Percentiles rank a stretch among this genome's conserved stretches.
These are phyloP conservation scores for Oryzias celebensis DNA, from an alignment of 2,113 vertebrate species.

Conservation along the genomic window DNA sequence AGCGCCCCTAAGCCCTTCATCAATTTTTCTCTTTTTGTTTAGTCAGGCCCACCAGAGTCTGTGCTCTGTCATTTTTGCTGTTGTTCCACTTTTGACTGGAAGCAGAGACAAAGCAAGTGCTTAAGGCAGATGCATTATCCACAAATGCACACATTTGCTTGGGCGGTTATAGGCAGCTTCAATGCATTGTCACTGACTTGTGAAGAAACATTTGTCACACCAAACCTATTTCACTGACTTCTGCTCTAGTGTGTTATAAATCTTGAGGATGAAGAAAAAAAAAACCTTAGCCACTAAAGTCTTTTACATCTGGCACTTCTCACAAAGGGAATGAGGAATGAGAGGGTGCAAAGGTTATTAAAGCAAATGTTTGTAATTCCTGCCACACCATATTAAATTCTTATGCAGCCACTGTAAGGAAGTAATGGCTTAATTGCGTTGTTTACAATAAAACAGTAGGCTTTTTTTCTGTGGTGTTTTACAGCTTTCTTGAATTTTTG, in stretches of 20 bases:
- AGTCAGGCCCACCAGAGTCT: constrained; percentile 59
- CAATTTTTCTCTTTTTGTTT: constrained; percentile 72
- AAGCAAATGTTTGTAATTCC: constrained; percentile 60
- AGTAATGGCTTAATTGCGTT: constrained; percentile 54
- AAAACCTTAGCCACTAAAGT: constrained; percentile 46
- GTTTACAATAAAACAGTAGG: constrained; percentile 46
- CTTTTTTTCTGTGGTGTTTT: constrained; percentile 47
- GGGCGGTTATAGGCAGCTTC: constrained; percentile 18
- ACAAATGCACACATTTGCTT: constrained; percentile 60
- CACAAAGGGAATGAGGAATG: constrained; percentile 21
- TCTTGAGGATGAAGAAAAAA: not conserved
- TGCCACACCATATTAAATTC: constrained; percentile 47
- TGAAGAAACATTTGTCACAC: constrained; percentile 50
- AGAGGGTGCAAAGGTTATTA: constrained; percentile 13
- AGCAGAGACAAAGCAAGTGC: constrained; percentile 60
- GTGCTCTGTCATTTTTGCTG: constrained; percentile 43
- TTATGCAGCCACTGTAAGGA: constrained; percentile 27
- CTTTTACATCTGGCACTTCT: constrained; percentile 63
- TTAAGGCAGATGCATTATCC: constrained; percentile 71
- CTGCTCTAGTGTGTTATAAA: constrained; percentile 7
- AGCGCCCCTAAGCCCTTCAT: constrained; percentile 29
- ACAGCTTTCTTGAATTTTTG: constrained; percentile 32
- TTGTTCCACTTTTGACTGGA: constrained; percentile 63
- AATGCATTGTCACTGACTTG: constrained; percentile 27
- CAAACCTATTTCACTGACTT: constrained; percentile 52